Percentiles rank a stretch among this genome's conserved stretches.
These are phyloP conservation scores for Gymnoscopelus braueri DNA, from an alignment of 2,797 vertebrate genomes.

Conservation along the genomic window DNA sequence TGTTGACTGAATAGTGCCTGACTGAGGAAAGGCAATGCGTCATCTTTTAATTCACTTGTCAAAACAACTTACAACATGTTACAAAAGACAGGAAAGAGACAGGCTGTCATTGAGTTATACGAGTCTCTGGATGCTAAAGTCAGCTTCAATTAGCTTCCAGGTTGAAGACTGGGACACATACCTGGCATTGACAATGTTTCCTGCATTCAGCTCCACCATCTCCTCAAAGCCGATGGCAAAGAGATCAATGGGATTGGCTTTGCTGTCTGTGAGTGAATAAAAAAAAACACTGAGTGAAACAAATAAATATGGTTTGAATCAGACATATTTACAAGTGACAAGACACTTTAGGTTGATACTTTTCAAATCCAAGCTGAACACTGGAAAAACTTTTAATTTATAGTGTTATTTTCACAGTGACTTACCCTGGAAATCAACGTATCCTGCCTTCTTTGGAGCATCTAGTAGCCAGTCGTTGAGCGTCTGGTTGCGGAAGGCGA, in stretches of 20 bases:
- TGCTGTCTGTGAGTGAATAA: constrained; percentile 81
- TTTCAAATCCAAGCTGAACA: neutral
- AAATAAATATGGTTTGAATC: neutral
- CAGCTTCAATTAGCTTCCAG: constrained; percentile 2
- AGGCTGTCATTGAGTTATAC: neutral
- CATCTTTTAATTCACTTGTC: no score
- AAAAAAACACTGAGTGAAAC: neutral
- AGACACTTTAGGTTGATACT: no score
- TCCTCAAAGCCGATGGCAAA: constrained; percentile 99
- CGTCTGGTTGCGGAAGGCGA: constrained; percentile 97
- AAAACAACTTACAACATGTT: no score
- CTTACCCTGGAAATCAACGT: constrained; percentile 93
- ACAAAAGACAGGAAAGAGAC: no score
- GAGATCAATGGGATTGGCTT: constrained; percentile 91
- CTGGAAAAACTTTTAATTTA: neutral
- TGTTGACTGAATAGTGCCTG: no score
- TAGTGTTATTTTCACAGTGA: neutral
- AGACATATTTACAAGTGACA: neutral
- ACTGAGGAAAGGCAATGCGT: no score
- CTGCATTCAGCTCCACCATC: constrained; percentile 99
- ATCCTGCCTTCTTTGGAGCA: constrained; percentile 89
- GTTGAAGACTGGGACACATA: constrained; percentile 56
- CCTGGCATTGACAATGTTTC: constrained; percentile 99
- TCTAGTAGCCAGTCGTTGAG: constrained; percentile 98
- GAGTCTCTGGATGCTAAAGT: neutral